These are phyloP conservation scores for Tupaia tana DNA, from an alignment of 2,113 vertebrate species.

Conservation along the genomic window DNA sequence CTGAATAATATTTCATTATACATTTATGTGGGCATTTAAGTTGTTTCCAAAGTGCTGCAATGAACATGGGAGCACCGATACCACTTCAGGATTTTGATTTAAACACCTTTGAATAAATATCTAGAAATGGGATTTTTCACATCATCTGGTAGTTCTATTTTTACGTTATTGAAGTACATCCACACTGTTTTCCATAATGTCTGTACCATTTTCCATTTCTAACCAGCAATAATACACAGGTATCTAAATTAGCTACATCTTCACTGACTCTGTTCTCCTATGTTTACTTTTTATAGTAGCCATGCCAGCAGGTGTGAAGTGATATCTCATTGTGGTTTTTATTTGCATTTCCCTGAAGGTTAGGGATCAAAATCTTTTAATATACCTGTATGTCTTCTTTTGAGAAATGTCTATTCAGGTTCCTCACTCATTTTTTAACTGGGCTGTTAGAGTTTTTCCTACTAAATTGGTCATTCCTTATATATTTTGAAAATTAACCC, in stretches of 20 bases:
- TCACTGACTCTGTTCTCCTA: background rate
- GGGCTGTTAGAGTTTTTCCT: background rate
- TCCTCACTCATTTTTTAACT: background rate
- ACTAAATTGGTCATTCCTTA: background rate
- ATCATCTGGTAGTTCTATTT: background rate
- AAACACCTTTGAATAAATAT: background rate
- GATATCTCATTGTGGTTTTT: background rate
- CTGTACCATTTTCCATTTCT: background rate
- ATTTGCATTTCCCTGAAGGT: background rate
- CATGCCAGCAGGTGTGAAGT: no score
- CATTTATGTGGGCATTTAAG: background rate
- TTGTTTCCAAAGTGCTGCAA: background rate
- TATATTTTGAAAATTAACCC: background rate
- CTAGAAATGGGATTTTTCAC: background rate
- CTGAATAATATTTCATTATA: background rate
- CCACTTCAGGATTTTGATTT: background rate
- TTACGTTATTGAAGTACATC: background rate
- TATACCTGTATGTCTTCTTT: background rate
- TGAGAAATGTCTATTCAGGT: background rate
- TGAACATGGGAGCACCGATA: background rate
- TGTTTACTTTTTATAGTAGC: no score
- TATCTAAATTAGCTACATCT: background rate
- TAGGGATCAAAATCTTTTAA: background rate
- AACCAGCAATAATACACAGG: background rate
- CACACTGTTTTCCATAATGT: background rate